Evolutionary conservation across 2,888 invertebrate species (phyloP), one percentile per base, ranked within the genome.

Genomic region (Cantharis rufa): DNA sequence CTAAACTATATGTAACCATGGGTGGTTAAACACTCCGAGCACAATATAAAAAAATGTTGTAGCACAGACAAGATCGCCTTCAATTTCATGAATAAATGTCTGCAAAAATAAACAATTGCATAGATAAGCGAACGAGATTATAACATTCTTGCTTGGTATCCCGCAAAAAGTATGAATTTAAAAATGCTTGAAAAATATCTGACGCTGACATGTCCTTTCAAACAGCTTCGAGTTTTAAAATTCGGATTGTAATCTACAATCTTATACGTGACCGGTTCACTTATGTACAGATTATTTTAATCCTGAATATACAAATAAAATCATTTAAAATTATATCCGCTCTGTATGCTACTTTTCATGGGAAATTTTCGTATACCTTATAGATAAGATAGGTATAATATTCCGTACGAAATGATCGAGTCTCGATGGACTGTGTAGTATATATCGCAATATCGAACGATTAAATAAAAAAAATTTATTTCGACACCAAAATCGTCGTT

Each of bases 261-360:
- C 24, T 21, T 61, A 71, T 69, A 76, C 76, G 76, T 76, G 76
- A 76, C 76, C 69, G 69, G 72, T 76, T 72, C 76, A 76, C 76
- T 72, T 72, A 69, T 48, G 70, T 70, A 61, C 76, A 69, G 76
- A 76, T 76, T 76, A 76, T 69, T 28, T 48, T 62, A 62, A 68
- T 27, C 66, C 61, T 15, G 32, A 64, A 66, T 24, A 18, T 24
- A 66, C 64, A 66, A 66, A 66, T 66, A 66, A 15, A 66, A 21
- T 66, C 24, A n/a, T 48, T n/a, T 48, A 48, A 48, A 48, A 48
- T 48, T 48, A 48, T 48, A 48, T 48, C 48, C 48, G 48, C 48
- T 48, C 48, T 48, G 48, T 48, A 48, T 48, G n/a, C 48, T 48
- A n/a, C 48, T 48, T 48, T n/a, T 48, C 48, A 48, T 48, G 48